phyloP scores from a whole-genome alignment of 2,113 vertebrate genomes.

The Scomber scombrus region DNA sequence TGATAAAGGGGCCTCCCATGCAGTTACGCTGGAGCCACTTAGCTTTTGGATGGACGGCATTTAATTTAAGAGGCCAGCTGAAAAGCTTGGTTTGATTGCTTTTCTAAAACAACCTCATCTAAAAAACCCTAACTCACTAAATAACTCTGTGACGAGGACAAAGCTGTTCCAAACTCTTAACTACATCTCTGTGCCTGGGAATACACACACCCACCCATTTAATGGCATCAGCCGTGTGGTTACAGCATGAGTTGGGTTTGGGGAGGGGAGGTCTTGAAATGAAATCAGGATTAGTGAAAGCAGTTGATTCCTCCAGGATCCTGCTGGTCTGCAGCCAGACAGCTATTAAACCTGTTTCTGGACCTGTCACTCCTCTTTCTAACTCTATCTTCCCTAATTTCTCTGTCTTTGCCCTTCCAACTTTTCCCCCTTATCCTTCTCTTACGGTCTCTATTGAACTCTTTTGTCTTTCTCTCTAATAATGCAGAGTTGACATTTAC shows the following conservation, averaged over 20 bases:
- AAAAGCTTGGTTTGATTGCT: constrained; percentile 73
- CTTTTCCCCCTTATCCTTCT: background rate
- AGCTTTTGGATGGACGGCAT: constrained; percentile 61
- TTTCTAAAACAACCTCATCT: constrained; percentile 69
- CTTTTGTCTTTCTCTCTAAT: constrained; percentile 26
- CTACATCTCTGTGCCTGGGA: constrained; percentile 59
- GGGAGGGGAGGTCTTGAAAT: constrained; percentile 56
- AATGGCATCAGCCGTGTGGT: constrained; percentile 55
- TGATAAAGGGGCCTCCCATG: constrained; percentile 35
- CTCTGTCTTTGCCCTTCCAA: background rate
- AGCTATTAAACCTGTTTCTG: constrained; percentile 29
- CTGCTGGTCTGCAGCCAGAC: constrained; percentile 40
- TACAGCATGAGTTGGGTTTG: constrained; percentile 34
- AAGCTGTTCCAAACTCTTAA: constrained; percentile 50
- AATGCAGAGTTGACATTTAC: constrained; percentile 56
- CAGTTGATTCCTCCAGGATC: constrained; percentile 13
- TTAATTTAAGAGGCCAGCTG: constrained; percentile 52
- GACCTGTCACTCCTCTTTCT: constrained; percentile 32
- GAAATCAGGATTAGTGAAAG: constrained; percentile 55
- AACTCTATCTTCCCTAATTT: constrained; percentile 22
- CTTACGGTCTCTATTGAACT: constrained; percentile 19
- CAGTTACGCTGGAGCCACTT: constrained; percentile 64
- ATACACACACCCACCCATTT: constrained; percentile 42
- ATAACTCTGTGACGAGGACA: constrained; percentile 45
- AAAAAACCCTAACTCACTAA: constrained; percentile 60